Percentiles rank a stretch among this genome's conserved stretches.
Evolutionary conservation across 1,140 invertebrate genomes (phyloP).

Genomic region (Ostrea edulis): DNA sequence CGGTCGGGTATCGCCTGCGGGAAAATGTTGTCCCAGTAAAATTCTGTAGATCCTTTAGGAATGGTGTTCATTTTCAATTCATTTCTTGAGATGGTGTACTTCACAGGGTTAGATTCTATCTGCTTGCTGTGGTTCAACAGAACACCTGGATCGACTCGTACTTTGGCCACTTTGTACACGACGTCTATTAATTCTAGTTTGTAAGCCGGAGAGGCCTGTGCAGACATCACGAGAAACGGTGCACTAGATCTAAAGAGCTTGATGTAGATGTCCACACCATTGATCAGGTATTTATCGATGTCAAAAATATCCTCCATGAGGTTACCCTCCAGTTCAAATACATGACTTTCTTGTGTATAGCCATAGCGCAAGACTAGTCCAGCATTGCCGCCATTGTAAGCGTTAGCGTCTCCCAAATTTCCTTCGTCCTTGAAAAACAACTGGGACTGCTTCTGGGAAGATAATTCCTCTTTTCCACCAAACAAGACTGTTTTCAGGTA

Average conservation of each 20-base stretch:
- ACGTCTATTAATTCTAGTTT: slow-evolving; percentile 45
- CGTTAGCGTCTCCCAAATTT: slow-evolving; percentile 10
- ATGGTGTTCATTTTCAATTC: slow-evolving; percentile 47
- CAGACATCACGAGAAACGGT: slow-evolving; percentile 31
- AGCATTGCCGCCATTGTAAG: slow-evolving; percentile 41
- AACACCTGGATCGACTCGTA: slow-evolving; percentile 16
- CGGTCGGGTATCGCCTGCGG: slow-evolving; percentile 43
- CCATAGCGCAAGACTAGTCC: slow-evolving; percentile 45
- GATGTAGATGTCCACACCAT: slow-evolving; percentile 51
- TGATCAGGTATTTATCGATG: slow-evolving; percentile 51
- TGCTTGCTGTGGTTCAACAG: slow-evolving; percentile 45
- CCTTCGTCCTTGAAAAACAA: slow-evolving; percentile 47
- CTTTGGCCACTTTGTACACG: no score
- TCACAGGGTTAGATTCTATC: slow-evolving; percentile 42
- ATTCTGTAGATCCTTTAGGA: slow-evolving; percentile 42
- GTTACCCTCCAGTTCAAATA: slow-evolving; percentile 49
- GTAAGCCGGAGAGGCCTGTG: slow-evolving; percentile 35
- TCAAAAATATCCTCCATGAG: slow-evolving; percentile 49
- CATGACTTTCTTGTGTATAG: slow-evolving; percentile 44
- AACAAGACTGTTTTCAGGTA: slow-evolving; percentile 46
- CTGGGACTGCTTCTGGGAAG: slow-evolving; percentile 43
- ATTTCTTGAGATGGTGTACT: slow-evolving; percentile 47
- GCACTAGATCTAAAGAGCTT: slow-evolving; percentile 43
- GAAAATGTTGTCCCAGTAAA: slow-evolving; percentile 50
- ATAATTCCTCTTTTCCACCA: slow-evolving; percentile 42